Percentiles rank a stretch among this genome's conserved stretches.
Evolutionary conservation across 2,888 invertebrate genomes (phyloP).

Genomic region (Amphipoea lucens): DNA sequence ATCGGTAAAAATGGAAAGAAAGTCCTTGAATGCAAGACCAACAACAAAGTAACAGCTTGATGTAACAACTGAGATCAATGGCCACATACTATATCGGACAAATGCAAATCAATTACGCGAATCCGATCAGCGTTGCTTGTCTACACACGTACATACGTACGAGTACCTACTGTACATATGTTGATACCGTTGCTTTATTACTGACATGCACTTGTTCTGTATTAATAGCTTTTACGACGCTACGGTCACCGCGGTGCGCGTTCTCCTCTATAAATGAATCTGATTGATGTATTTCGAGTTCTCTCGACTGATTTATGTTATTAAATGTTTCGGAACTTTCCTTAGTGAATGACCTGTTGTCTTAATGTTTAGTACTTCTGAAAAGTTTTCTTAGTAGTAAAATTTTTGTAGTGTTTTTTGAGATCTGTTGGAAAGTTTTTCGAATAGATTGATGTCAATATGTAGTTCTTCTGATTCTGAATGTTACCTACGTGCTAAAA

Average conservation of each 20-base stretch:
- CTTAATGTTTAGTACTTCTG: constrained; percentile 24
- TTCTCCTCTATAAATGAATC: constrained; percentile 49
- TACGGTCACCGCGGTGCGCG: constrained; percentile 51
- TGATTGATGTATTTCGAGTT: constrained; percentile 50
- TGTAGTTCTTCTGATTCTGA: constrained; percentile 5
- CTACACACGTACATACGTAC: constrained; percentile 73
- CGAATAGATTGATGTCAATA: constrained; percentile 44
- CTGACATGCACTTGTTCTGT: constrained; percentile 58
- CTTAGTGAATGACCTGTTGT: constrained; percentile 43
- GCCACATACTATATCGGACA: constrained; percentile 69
- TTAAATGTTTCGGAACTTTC: constrained; percentile 61
- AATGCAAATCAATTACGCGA: constrained; percentile 77
- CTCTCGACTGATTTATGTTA: constrained; percentile 49
- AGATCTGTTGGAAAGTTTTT: constrained; percentile 26
- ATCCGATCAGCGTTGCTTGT: constrained; percentile 64
- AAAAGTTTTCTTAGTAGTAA: constrained; percentile 34
- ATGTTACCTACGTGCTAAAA: constrained; percentile 15
- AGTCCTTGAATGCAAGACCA: constrained; percentile 24
- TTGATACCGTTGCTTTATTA: constrained; percentile 71
- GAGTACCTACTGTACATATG: constrained; percentile 44
- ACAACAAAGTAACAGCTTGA: constrained; percentile 42
- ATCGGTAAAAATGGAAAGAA: constrained; percentile 13
- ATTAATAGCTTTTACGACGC: constrained; percentile 65
- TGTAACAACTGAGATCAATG: constrained; percentile 67
- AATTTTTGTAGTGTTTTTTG: constrained; percentile 28